Base-by-base conservation (phyloP, 2,113 vertebrate genomes). In the Gavialis gangeticus region DNA sequence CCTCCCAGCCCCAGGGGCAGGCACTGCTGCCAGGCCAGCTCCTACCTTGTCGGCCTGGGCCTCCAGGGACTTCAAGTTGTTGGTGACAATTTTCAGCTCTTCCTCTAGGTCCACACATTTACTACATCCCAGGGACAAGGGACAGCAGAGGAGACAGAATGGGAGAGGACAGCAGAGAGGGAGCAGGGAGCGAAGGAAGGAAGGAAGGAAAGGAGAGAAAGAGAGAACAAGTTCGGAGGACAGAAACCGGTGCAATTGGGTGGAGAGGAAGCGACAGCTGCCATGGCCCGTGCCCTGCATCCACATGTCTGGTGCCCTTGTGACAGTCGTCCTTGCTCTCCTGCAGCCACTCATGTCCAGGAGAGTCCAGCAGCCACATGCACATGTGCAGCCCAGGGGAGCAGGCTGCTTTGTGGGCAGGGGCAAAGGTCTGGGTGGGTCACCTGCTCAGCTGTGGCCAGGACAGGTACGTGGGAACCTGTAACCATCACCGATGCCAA, bases 1-100 rank as follows among this genome's bases (percentile, higher is more conserved):
- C 57, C 12, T 75, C 24, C 27, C 80, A 56, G 17, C 6, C 37
- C 24, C 64, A n/a, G 5, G 14, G 80, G 82, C 91, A 85, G 56
- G 67, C 69, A 69, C 82, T 81, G 58, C 82, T 89, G 60, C 75
- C 84, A 94, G 27, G 2, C 82, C 3, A 0, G 54, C 56, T 86
- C 98, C 96, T 99, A 99, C 99, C 99, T 99, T 99, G 94, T 99
- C 99, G 57, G 99, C 98, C 98, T 99, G 99, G 91, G 99, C 99
- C 95, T 99, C 99, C 98, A 99, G 97, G 80, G 99, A 99, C 98
- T 99, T 99, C 98, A 99, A 97, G 99, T 99, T 99, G 99, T 99
- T 99, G 99, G 99, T 99, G 98, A 99, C 99, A 99, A 99, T 99
- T 99, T 99, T 99, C 99, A 99, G 98, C 97, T 99, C 99, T 96